phyloP scores from a whole-genome alignment of 2,113 vertebrate genomes.

The Cygnus atratus region DNA sequence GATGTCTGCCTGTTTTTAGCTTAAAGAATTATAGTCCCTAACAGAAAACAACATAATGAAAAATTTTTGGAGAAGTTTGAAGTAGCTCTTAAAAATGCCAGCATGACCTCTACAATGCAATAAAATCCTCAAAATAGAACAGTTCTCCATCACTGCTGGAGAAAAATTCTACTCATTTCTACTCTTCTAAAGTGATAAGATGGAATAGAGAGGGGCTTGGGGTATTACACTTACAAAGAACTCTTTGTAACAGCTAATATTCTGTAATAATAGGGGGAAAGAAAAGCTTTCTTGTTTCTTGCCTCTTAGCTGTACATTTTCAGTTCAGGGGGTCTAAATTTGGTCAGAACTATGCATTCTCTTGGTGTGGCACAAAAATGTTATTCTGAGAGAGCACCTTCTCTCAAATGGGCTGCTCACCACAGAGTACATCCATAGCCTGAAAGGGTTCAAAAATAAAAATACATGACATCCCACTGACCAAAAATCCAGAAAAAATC shows the following conservation, averaged over 20 bases:
- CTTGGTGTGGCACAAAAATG: neutral
- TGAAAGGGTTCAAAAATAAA: neutral
- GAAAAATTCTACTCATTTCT: constrained; percentile 40
- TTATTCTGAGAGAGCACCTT: neutral
- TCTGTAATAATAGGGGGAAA: neutral
- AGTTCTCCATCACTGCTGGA: neutral
- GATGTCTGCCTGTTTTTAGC: constrained; percentile 21
- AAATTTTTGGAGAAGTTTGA: constrained; percentile 30
- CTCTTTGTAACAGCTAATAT: constrained; percentile 15
- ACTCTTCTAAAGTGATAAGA: constrained; percentile 31
- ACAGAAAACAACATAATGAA: constrained; percentile 55
- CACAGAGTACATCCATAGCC: neutral
- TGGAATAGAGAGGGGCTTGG: neutral
- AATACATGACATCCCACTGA: neutral
- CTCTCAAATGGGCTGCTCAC: neutral
- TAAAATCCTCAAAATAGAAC: constrained; percentile 49
- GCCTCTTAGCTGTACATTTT: neutral
- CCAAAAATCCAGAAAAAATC: neutral
- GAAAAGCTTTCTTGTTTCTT: constrained; percentile 13
- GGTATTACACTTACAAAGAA: constrained; percentile 34
- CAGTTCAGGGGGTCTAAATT: neutral
- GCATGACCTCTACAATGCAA: constrained; percentile 25
- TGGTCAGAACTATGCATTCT: neutral
- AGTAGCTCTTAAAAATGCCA: constrained; percentile 59
- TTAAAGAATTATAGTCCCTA: constrained; percentile 29